phyloP scores from a whole-genome alignment of 2,888 invertebrate species.

The Hipparchia semele region DNA sequence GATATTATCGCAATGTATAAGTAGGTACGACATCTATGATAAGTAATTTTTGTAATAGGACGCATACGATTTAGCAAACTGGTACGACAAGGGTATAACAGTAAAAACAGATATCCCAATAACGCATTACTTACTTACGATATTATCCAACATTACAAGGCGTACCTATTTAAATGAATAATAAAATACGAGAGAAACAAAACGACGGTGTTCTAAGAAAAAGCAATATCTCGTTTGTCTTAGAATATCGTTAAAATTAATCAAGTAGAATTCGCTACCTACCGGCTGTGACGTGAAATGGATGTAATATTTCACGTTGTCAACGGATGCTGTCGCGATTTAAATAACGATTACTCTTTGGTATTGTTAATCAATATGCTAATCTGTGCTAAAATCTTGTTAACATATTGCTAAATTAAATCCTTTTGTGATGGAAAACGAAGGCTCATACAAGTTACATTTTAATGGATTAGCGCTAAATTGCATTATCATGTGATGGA shows the following conservation, averaged over 20 bases:
- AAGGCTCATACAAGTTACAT: neutral
- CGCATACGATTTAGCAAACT: too few species aligned
- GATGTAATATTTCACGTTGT: conserved; percentile 13
- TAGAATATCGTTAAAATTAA: conserved; percentile 12
- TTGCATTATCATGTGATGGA: neutral
- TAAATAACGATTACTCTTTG: conserved; percentile 10
- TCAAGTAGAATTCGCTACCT: conserved; percentile 2
- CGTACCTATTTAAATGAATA: too few species aligned
- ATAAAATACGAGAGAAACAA: neutral
- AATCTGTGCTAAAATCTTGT: conserved; percentile 1
- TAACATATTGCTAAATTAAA: conserved; percentile 10
- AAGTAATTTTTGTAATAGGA: too few species aligned
- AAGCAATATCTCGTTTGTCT: conserved; percentile 3
- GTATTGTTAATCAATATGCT: conserved; percentile 18
- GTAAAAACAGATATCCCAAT: too few species aligned
- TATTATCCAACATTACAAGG: too few species aligned
- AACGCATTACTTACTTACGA: too few species aligned
- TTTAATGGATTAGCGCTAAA: neutral
- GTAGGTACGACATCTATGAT: too few species aligned
- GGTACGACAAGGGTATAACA: too few species aligned
- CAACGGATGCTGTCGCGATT: conserved; percentile 3
- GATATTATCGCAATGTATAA: too few species aligned
- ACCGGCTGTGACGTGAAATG: conserved; percentile 14
- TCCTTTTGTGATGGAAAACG: conserved; percentile 11
- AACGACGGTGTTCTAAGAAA: neutral